A percentile compares a stretch with the other conserved stretches of the same genome.
Conservation (phyloP, 2,888 invertebrate genomes). For the Tipula unca region DNA sequence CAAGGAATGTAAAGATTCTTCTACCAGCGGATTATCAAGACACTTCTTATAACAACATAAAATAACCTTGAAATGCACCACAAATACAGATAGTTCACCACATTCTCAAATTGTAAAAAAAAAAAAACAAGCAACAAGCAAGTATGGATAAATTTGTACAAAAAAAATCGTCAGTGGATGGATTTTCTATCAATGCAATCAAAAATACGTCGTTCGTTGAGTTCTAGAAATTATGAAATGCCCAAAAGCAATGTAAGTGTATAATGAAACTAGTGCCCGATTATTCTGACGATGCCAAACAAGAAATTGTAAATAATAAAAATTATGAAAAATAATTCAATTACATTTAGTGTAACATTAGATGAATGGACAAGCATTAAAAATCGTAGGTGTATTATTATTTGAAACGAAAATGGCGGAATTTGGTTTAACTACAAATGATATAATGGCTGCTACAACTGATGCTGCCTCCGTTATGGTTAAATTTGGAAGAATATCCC, state of each 20-base stretch:
- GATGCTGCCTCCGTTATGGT: conserved; percentile 20
- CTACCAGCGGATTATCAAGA: no score
- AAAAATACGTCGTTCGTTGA: neutral
- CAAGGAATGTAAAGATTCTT: no score
- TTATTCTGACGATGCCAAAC: neutral
- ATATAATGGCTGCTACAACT: conserved; percentile 17
- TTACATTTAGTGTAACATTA: neutral
- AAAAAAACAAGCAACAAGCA: no score
- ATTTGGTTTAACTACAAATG: neutral
- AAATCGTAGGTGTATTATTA: neutral
- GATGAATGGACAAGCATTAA: neutral
- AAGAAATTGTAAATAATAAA: neutral
- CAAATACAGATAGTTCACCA: no score
- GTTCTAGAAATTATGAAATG: neutral
- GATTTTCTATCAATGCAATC: neutral
- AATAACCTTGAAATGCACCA: no score
- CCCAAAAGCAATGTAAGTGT: neutral
- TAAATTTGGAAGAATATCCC: no score
- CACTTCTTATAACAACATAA: no score
- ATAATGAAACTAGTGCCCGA: neutral
- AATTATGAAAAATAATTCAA: neutral
- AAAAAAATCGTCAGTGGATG: neutral
- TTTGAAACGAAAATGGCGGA: conserved; percentile 8
- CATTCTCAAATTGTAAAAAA: no score
- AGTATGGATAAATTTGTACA: neutral